Base-by-base conservation (phyloP, 2,797 vertebrate species). In the Enteromius viviparus region DNA sequence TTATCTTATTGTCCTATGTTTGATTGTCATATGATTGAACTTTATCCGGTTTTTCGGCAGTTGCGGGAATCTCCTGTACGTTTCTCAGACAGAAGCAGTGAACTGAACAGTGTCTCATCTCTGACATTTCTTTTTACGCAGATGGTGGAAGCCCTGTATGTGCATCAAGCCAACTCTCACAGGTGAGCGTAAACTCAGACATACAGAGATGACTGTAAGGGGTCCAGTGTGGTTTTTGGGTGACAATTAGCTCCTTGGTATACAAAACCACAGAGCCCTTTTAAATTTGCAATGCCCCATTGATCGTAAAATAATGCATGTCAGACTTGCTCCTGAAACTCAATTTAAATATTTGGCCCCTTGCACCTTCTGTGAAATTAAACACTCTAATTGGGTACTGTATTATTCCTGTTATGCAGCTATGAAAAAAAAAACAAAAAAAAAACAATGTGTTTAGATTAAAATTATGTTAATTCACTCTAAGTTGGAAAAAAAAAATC, bases 191-290 rank as follows among this genome's bases (percentile, higher is more conserved):
- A 47, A 47, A 45, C 53, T 71, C 66, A 78, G 10, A 26, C 29
- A 76, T 82, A 70, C 74, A 78, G 21, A 62, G 6, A 83, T 83
- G 75, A 83, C 65, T 78, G 53, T 83, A 26, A 69, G 53, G 74
- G 65, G 82, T 78, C 75, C 40, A 49, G 21, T 77, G 65, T 78
- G 75, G 74, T 83, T 71, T 68, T 26, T 58, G 29, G 23, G 34
- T 66, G 32, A 55, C 49, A 45, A 75, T 55, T 47, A 82, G n/a
- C 34, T 53, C 26, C 34, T 11, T 12, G 14, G 42, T 62, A 21
- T 65, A 68, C 17, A 45, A 17, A 68, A 82, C 81, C 81, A 15
- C 81, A 82, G 47, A 45, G 7, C 37, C 37, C 40, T 47, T 58
- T 83, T 29, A 62, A 65, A 64, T 71, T 78, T 70, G 32, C 64